phyloP scores from a whole-genome alignment of 2,797 vertebrate genomes.

The Tenualosa thibaudeaui region DNA sequence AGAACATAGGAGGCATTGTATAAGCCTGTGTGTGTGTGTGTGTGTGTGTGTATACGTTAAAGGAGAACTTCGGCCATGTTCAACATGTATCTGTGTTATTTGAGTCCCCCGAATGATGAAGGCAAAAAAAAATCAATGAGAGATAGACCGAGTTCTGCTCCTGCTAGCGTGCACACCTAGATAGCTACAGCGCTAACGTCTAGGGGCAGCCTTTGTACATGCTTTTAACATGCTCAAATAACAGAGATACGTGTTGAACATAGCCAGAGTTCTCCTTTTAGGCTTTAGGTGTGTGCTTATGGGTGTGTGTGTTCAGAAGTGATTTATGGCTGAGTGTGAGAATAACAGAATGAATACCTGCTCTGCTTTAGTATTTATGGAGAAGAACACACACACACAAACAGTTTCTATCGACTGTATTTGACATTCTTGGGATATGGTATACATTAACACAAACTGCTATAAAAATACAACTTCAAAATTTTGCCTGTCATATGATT shows the following conservation, averaged over 20 bases:
- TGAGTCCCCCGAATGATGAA: no score
- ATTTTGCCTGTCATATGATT: no score
- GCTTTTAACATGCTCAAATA: no score
- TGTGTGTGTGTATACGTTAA: neutral
- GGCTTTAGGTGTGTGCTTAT: slow-evolving; percentile 36
- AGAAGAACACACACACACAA: neutral
- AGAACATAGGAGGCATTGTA: slow-evolving; percentile 30
- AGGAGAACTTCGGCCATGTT: no score
- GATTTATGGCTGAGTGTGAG: slow-evolving; percentile 10
- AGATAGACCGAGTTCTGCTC: no score
- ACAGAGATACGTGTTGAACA: no score
- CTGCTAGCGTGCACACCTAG: no score
- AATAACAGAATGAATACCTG: neutral
- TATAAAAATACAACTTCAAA: no score
- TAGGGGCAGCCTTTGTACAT: no score
- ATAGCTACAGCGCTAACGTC: no score
- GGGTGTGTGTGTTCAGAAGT: slow-evolving; percentile 6
- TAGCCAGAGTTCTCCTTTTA: neutral
- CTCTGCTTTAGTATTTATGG: neutral
- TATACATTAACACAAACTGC: neutral
- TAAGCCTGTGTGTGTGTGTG: neutral
- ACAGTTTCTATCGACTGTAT: neutral
- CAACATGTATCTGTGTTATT: no score
- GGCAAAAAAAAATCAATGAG: no score
- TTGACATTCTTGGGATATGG: neutral